Base-by-base conservation (phyloP, 2,113 vertebrate genomes). In the Bungarus multicinctus region DNA sequence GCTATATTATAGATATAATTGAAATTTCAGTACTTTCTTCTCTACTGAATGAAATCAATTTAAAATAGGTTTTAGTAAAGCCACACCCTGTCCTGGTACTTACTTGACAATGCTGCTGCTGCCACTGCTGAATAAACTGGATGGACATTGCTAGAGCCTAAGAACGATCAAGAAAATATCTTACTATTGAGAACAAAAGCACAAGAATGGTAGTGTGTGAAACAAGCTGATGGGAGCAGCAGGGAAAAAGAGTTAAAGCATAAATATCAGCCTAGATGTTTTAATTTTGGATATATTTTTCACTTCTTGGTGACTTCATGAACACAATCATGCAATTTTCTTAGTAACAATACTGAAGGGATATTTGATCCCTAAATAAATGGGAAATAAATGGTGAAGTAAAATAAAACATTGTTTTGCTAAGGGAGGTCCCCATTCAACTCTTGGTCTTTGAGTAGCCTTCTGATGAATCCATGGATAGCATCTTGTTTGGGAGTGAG, bases 71-170 rank as follows among this genome's bases (percentile, higher is more conserved):
- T 43, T 43, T 39, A 25, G 4, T 87, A 53, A 30, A 27, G 34
- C 30, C 52, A 43, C 34, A 16, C 16, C 43, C 43, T 50, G 69
- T 20, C 47, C 30, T 91, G 95, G 81, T 93, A 99, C 98, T 98
- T 98, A 99, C 98, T 98, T 97, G 98, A 97, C 92, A 97, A 97
- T 93, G 95, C 96, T 89, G 95, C 96, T 93, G 98, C 97, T 91
- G 96, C 96, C 94, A 98, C 96, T 85, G 98, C 98, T 95, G 98
- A 97, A 27, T 98, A 98, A 9, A 98, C 98, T 74, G 98, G 98
- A 94, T 99, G 98, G 95, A 98, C 96, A 91, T 96, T 98, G 97
- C 95, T 97, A 54, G 96, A 95, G 93, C 98, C 98, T 98, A 94
- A 85, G 85, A 34, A n/a, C 92, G 96, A 95, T 92, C 0, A 92